phyloP scores from a whole-genome alignment of 2,888 invertebrate genomes.

The Blastobasis adustella region DNA sequence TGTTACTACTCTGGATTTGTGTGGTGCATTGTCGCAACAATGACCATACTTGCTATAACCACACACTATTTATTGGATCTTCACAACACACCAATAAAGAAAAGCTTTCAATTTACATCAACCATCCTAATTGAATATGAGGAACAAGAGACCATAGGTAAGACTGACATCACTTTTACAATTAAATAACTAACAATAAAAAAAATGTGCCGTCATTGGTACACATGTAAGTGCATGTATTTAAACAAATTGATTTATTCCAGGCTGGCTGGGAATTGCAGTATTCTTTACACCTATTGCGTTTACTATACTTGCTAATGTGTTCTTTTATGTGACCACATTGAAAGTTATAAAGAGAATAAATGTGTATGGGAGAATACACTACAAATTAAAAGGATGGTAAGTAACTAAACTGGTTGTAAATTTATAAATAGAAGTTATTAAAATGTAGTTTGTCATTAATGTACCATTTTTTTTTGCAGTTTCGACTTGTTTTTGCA shows the following conservation, averaged over 20 bases:
- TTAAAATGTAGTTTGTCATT: too few relatives aligned
- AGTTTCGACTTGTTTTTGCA: constrained; percentile 88
- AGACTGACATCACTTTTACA: constrained; percentile 7
- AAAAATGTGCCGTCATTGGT: background rate
- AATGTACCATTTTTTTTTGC: constrained; percentile 32
- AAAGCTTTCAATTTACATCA: constrained; percentile 60
- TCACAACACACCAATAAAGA: constrained; percentile 64
- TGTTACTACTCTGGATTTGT: constrained; percentile 90
- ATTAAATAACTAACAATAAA: background rate
- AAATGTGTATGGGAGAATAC: constrained; percentile 89
- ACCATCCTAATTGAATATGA: constrained; percentile 69
- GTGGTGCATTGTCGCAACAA: constrained; percentile 82
- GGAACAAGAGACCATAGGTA: constrained; percentile 84
- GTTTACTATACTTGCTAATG: constrained; percentile 84
- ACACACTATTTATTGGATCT: constrained; percentile 88
- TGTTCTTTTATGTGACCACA: constrained; percentile 88
- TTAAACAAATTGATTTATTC: constrained; percentile 17
- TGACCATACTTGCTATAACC: constrained; percentile 85
- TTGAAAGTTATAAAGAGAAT: constrained; percentile 85
- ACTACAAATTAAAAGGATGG: constrained; percentile 90
- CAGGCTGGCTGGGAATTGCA: constrained; percentile 87
- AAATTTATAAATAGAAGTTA: too few relatives aligned
- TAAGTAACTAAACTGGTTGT: constrained; percentile 36
- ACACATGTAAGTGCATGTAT: background rate
- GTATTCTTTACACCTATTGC: constrained; percentile 89